Conservation (phyloP, 2,113 vertebrate genomes). For the Actenoides lindsayi region DNA sequence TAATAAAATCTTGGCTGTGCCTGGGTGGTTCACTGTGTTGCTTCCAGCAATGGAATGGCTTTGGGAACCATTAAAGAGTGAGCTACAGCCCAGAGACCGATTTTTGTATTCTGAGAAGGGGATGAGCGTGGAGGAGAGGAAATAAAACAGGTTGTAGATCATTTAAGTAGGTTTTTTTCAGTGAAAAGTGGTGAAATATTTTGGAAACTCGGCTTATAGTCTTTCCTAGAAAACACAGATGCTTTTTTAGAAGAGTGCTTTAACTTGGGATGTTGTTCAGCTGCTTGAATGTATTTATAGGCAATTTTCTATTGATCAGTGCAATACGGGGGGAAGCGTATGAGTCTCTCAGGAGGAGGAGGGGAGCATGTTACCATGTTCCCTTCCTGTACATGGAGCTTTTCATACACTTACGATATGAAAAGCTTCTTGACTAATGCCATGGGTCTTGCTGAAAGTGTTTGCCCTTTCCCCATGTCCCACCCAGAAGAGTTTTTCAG, state of each 20-base stretch:
- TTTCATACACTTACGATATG: neutral
- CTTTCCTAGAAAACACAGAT: neutral
- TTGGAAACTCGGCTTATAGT: neutral
- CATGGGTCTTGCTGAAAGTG: neutral
- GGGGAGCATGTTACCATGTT: neutral
- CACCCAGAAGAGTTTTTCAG: neutral
- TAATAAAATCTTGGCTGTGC: conserved; percentile 32
- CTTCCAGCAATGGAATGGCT: conserved; percentile 10
- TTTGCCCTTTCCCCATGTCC: neutral
- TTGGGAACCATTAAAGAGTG: neutral
- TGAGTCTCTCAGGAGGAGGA: neutral
- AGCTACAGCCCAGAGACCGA: neutral
- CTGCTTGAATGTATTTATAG: neutral
- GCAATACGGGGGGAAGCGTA: fast-evolving
- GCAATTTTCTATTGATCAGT: neutral
- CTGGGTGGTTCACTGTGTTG: neutral
- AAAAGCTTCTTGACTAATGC: neutral
- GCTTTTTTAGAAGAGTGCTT: neutral
- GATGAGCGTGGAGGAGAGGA: conserved; percentile 5
- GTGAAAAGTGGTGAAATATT: conserved; percentile 21
- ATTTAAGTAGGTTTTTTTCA: conserved; percentile 21
- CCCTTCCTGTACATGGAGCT: neutral
- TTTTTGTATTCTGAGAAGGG: conserved; percentile 1
- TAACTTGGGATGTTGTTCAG: neutral
- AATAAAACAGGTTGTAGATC: conserved; percentile 33